phyloP scores from a whole-genome alignment of 2,888 invertebrate species.

The Netelia fuscicornis region DNA sequence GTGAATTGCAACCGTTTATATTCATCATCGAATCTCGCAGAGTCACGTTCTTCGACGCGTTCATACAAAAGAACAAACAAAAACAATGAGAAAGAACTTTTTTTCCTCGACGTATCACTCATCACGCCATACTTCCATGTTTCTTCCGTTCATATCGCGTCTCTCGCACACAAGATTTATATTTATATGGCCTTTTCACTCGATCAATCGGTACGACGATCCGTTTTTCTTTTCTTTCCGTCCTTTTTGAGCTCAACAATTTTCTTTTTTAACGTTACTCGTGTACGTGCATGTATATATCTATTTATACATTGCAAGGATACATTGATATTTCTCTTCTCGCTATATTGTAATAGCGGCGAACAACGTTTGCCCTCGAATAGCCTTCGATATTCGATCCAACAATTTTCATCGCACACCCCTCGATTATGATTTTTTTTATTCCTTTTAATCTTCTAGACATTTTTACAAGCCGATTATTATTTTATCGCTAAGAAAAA shows the following conservation, averaged over 20 bases:
- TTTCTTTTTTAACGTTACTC: slow-evolving; percentile 29
- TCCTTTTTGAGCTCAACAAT: slow-evolving; percentile 15
- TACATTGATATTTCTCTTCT: slow-evolving; percentile 6
- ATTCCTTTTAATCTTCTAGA: not conserved
- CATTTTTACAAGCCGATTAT: not conserved
- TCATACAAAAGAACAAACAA: slow-evolving; percentile 20
- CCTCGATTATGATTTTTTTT: not conserved
- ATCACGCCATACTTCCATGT: slow-evolving; percentile 23
- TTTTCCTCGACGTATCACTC: slow-evolving; percentile 26
- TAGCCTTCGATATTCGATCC: slow-evolving; percentile 44
- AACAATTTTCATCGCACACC: not conserved
- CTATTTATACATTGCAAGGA: too few species aligned
- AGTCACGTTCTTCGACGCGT: not conserved
- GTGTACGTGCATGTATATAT: not conserved
- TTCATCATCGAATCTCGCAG: not conserved
- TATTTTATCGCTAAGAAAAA: not conserved
- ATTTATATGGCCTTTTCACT: slow-evolving; percentile 8
- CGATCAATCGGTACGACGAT: slow-evolving; percentile 33
- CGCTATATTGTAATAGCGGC: not conserved
- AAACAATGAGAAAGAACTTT: not conserved
- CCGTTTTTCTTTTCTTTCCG: slow-evolving; percentile 37
- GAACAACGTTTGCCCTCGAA: slow-evolving; percentile 23
- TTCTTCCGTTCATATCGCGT: slow-evolving; percentile 34
- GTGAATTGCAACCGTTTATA: slow-evolving; percentile 27
- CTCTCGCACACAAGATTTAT: slow-evolving; percentile 31